Percentiles rank a stretch among this genome's conserved stretches.
Conservation (phyloP, 2,888 invertebrate species). For the Calameuta filiformis region DNA sequence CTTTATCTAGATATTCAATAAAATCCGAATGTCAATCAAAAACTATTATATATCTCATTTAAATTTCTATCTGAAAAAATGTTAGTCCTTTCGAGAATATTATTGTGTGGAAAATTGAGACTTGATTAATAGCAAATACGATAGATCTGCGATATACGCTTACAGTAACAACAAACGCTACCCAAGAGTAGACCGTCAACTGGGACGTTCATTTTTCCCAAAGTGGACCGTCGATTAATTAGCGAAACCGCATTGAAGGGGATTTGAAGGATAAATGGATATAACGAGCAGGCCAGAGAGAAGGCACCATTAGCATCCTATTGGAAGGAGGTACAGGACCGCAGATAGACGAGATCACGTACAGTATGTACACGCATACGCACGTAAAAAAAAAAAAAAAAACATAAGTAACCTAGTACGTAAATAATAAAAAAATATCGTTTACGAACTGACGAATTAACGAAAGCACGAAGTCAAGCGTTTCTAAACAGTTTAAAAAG, state of each 20-base stretch:
- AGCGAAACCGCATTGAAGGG: neutral
- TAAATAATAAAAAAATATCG: neutral
- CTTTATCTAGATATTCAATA: neutral
- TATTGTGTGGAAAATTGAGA: neutral
- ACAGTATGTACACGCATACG: no score
- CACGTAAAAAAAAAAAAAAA: no score
- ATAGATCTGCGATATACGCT: neutral
- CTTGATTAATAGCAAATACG: neutral
- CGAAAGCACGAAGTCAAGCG: neutral
- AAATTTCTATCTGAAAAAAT: neutral
- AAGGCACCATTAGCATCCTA: neutral
- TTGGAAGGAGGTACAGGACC: neutral
- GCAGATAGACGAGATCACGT: neutral
- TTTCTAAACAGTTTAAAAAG: neutral
- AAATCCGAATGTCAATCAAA: neutral
- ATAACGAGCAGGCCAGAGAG: neutral
- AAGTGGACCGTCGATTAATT: neutral
- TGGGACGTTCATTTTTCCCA: neutral
- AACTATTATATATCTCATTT: neutral
- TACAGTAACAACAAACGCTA: neutral
- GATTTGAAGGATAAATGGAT: neutral
- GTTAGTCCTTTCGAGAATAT: neutral
- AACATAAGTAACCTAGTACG: no score
- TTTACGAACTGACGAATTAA: neutral
- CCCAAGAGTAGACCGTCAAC: neutral